Base-by-base conservation (phyloP, 2,797 vertebrate species). In the Enteromius paludinosus region DNA sequence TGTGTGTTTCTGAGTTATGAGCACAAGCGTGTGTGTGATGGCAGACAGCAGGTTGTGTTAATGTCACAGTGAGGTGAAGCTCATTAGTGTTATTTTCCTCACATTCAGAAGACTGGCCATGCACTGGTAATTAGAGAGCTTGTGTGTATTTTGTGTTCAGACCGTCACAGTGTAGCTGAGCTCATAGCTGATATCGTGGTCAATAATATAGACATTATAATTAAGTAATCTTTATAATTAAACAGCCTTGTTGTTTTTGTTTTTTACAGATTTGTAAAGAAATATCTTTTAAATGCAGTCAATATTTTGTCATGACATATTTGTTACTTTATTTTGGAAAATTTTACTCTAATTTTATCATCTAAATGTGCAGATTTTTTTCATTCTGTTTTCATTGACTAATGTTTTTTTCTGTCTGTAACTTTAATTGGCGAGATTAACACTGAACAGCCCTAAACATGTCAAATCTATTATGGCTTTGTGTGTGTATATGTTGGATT, bases 71-170 rank as follows among this genome's bases (percentile, higher is more conserved):
- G 84, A 87, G 87, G 81, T 85, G 45, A 61, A 82, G 81, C 86
- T 87, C 86, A 89, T 89, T 89, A 86, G 78, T 79, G 78, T 77
- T 86, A 82, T 85, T 87, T 89, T 82, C 80, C 80, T 85, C 82
- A 59, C 83, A 56, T 69, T 81, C 56, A 71, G 74, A 81, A 81
- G 82, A 85, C 83, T 76, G 78, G 74, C 79, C 80, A 45, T 87
- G 80, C 79, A 64, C 65, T 86, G 78, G 79, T 86, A 83, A 87
- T 87, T 86, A 84, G 82, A 45, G 78, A 77, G 64, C 25, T 30
- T 76, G 72, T 78, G 64, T 81, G 28, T 68, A 62, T n/a, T 15
- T 83, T 54, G 65, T 72, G 78, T 54, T 85, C 69, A 69, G 59
- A 25, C 17, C 54, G n/a, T 17, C 23, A 45, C 14, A 35, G 28